These are phyloP conservation scores for Styela clava DNA, from an alignment of 23 tunicate species.

Conservation along the genomic window DNA sequence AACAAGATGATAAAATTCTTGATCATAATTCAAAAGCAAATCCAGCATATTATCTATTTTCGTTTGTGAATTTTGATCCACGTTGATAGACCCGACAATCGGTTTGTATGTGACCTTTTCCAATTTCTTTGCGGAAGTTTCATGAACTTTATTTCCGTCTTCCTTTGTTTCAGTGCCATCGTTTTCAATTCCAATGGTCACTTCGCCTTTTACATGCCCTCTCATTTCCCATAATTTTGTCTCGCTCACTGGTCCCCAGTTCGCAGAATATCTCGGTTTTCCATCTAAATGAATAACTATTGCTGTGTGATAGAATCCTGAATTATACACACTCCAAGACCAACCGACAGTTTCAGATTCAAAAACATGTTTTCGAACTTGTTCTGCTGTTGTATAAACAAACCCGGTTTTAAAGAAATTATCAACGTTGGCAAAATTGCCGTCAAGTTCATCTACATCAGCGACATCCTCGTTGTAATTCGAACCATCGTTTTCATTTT, in stretches of 20 bases:
- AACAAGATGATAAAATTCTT: conserved; percentile 1
- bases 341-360: neutral
- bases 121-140: neutral
- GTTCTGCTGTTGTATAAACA: neutral
- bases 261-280: neutral
- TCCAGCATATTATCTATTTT: neutral
- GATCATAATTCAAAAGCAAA: neutral
- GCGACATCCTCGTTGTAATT: neutral
- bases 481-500: too few relatives aligned
- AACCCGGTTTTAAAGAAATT: conserved; percentile 9
- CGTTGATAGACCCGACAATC: neutral
- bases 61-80: neutral
- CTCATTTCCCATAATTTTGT: neutral
- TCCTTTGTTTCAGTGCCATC: neutral
- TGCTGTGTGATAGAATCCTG: conserved; percentile 6
- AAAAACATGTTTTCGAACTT: neutral
- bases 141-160: neutral
- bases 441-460: neutral
- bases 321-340: conserved; percentile 11
- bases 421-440: neutral
- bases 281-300: conserved; percentile 5
- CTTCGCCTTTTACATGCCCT: conserved; percentile 16
- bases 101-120: neutral
- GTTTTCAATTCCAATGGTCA: conserved; percentile 7
- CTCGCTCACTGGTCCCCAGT: conserved; percentile 8